A percentile compares a stretch with the other conserved stretches of the same genome.
Conservation (phyloP, 2,797 vertebrate genomes). For the Chloroceryle amazona region DNA sequence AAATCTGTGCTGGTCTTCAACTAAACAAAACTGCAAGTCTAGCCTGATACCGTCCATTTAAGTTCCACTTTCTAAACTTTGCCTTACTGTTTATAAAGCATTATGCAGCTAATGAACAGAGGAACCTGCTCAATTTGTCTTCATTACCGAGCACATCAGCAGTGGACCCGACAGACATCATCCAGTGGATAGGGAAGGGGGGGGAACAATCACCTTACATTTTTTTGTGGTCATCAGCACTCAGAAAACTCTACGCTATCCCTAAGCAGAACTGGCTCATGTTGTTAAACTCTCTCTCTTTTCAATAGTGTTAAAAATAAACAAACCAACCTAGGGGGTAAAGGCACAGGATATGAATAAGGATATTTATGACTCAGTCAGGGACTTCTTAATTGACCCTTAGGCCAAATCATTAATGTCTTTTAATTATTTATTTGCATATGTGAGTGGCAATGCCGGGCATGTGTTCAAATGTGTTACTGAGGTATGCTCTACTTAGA, state of each 20-base stretch:
- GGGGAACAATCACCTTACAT: not conserved
- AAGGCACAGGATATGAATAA: not conserved
- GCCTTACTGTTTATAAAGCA: slow-evolving; percentile 39
- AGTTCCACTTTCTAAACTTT: not conserved
- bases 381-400: not conserved
- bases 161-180: not conserved
- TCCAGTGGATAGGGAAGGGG: not conserved
- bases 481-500: not conserved
- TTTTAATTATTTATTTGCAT: not conserved
- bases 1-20: not conserved
- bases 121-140: slow-evolving; percentile 61
- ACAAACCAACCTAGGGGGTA: not conserved
- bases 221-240: not conserved
- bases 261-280: not conserved
- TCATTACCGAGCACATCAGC: slow-evolving; percentile 53
- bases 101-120: slow-evolving; percentile 24
- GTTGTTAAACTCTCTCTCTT: not conserved
- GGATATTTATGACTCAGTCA: not conserved
- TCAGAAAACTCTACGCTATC: not conserved
- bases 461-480: not conserved
- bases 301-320: not conserved
- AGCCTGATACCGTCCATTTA: not conserved
- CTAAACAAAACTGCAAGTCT: not conserved
- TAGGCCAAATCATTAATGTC: not conserved
- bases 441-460: not conserved